Base-by-base conservation (phyloP, 1,140 invertebrate species). In the Macrobrachium nipponense region DNA sequence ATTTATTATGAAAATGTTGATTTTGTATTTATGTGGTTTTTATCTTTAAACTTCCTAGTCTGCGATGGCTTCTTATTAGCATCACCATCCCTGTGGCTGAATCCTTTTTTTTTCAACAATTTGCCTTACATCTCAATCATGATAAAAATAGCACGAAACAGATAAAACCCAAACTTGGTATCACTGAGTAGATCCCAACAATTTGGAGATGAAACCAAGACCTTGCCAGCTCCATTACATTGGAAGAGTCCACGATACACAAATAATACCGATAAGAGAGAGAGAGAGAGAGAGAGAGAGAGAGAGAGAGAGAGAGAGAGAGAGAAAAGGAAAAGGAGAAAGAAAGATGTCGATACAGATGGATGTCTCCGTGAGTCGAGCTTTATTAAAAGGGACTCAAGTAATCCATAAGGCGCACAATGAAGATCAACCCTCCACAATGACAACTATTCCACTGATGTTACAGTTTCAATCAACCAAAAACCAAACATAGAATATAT, bases 401-500 rank as follows among this genome's bases (percentile, higher is more conserved):
- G 17, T 51, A 78, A 36, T 36, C 27, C 27, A 36, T 36, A 36
- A 2, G 17, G 51, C 62, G 59, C 10, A 14, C 14, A 80, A 15
- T 27, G 60, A 27, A 79, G 20, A 62, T 43, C 51, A 18, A 36
- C 60, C 61, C 27, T n/a, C 11, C 60, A 62, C 36, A 62, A 80
- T 58, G 27, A 43, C 58, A 27, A 11, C 73, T 20, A 23, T 27
- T 64, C 27, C 59, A 23, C 14, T 60, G 60, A 59, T 8, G n/a
- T 72, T 80, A 43, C 78, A 36, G 27, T 78, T 80, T 80, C 44
- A 80, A 64, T 80, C 78, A 80, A 80, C 78, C 78, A 80, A 62
- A 80, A 80, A 80, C 78, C 78, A 80, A 80, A 80, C 78, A 80
- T 23, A 80, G 78, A 72, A 62, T 36, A 36, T 36, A 36, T 36